Evolutionary conservation across 37 sponge, comb jelly and placozoan genomes (phyloP), one percentile per base, ranked within the genome.

Genomic region (Eunapius fragilis): DNA sequence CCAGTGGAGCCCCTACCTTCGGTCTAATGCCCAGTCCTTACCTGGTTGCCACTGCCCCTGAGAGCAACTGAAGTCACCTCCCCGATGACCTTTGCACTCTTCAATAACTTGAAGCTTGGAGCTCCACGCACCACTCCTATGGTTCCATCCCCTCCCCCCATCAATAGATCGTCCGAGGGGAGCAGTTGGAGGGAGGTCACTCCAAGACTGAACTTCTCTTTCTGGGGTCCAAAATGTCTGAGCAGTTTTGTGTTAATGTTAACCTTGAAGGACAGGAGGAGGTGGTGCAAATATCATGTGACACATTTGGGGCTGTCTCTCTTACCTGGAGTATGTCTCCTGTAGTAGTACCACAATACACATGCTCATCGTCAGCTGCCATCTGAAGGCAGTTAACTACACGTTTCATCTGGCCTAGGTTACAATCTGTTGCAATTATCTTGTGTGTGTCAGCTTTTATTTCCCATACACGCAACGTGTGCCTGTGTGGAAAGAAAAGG

Each of bases 391-490:
- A 97, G 33, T 92, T 93, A 71, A 97, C 89, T 2, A 91, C 90
- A 12, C 99, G 74, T 73, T 95, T 99, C 74, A 99, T 87, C 72
- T 95, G 97, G 0, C 99, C 99, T 37, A 99, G 79, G 74, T 92
- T 91, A 47, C 96, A 95, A 71, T 99, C 99, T 32, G 88, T 93
- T 28, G 99, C 94, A n/a, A 92, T 31, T 24, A 99, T 95, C 86
- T 99, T 99, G 28, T 94, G 80, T 75, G 93, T 92, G 34, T 89
- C 38, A 22, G 69, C 75, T 67, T 93, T 95, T 28, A 93, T 38
- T 76, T 99, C 96, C 99, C 99, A 99, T 34, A 99, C 93, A 25
- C 99, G 80, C 37, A 99, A 90, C 6, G 97, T 99, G 38, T 84
- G 77, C 47, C 98, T 98, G 77, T 36, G 85, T 14, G 27, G 33